Evolutionary conservation across 2,797 vertebrate genomes (phyloP).

Genomic region (Gymnothorax reevesii): DNA sequence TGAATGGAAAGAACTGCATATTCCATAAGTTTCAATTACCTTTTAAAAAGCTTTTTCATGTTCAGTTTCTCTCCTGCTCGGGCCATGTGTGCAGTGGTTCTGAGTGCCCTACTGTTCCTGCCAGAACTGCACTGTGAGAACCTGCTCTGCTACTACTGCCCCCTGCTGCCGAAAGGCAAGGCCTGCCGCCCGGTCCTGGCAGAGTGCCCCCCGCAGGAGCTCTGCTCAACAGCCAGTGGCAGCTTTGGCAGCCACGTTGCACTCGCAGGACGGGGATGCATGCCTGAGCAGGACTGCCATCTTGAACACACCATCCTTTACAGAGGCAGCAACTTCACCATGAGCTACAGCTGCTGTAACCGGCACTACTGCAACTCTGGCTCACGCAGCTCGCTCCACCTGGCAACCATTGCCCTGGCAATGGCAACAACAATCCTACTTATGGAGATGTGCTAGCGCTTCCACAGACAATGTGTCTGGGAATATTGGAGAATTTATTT

Average conservation of each 20-base stretch:
- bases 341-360: constrained; percentile 65
- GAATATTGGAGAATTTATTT: neutral
- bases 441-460: neutral
- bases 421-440: constrained; percentile 35
- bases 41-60: neutral
- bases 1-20: too few species aligned
- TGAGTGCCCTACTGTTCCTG: constrained; percentile 42
- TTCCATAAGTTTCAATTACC: too few species aligned
- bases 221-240: constrained; percentile 59
- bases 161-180: constrained; percentile 42
- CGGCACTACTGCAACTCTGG: constrained; percentile 63
- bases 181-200: constrained; percentile 40
- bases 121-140: constrained; percentile 56
- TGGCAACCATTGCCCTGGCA: constrained; percentile 26
- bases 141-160: constrained; percentile 64
- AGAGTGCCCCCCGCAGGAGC: constrained; percentile 56
- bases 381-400: neutral
- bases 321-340: constrained; percentile 50
- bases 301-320: constrained; percentile 26
- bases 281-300: constrained; percentile 47
- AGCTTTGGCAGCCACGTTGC: constrained; percentile 56
- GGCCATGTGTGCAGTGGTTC: constrained; percentile 23
- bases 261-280: constrained; percentile 61
- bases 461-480: neutral
- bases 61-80: constrained; percentile 36